Percentiles rank a stretch among this genome's conserved stretches.
These are phyloP conservation scores for Anabas testudineus DNA, from an alignment of 2,797 vertebrate species.

Conservation along the genomic window DNA sequence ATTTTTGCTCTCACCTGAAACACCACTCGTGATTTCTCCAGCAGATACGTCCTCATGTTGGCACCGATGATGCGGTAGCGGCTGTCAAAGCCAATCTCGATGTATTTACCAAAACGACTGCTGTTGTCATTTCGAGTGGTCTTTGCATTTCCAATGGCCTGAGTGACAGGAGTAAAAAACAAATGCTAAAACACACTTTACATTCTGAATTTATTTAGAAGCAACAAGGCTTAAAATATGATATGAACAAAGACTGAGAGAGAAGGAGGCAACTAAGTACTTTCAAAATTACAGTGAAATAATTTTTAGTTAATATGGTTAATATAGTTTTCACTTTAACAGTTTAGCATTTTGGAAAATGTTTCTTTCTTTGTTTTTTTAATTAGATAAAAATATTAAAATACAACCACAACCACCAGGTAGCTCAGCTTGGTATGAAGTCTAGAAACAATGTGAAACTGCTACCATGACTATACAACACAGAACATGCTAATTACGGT, in stretches of 20 bases:
- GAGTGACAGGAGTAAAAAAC: neutral
- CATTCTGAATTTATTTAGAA: neutral
- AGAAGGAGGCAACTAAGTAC: neutral
- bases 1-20: conserved; percentile 89
- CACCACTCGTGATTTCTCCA: conserved; percentile 97
- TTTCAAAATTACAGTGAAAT: neutral
- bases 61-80: conserved; percentile 95
- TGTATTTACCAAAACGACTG: conserved; percentile 99
- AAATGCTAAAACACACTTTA: neutral
- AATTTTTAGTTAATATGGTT: neutral
- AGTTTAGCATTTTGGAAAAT: neutral
- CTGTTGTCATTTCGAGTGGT: conserved; percentile 99
- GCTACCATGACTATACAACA: neutral
- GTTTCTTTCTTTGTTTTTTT: neutral
- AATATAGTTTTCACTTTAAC: neutral
- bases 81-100: conserved; percentile 97
- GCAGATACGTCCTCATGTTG: conserved; percentile 99
- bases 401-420: neutral
- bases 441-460: too few species aligned
- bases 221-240: neutral
- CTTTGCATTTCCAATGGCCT: conserved; percentile 99
- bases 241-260: neutral
- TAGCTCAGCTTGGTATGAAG: neutral
- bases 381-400: neutral
- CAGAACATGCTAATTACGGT: neutral